A percentile compares a stretch with the other conserved stretches of the same genome.
Evolutionary conservation across 2,888 invertebrate species (phyloP).

Genomic region (Dorcus hopei): DNA sequence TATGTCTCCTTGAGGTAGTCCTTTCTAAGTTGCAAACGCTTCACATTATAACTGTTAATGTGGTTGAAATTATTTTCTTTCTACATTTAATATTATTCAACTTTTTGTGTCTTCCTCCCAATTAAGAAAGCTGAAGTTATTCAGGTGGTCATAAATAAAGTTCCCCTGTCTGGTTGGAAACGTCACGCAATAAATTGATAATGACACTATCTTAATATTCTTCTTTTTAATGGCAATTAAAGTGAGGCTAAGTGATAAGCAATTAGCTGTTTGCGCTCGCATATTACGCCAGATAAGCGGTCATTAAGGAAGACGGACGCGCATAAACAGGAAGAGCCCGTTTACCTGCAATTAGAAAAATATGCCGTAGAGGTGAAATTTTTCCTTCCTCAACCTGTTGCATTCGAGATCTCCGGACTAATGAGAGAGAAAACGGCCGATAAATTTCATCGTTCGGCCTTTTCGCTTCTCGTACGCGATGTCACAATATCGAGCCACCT

Average conservation of each 20-base stretch:
- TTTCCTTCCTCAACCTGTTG: no score
- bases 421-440: neutral
- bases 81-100: no score
- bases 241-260: constrained; percentile 12
- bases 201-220: constrained; percentile 5
- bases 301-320: neutral
- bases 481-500: constrained; percentile 16
- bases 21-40: no score
- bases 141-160: no score
- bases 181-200: neutral
- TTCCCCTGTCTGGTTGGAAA: no score
- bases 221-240: constrained; percentile 14
- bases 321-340: neutral
- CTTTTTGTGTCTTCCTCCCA: no score
- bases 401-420: no score
- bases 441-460: neutral
- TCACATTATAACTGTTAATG: no score
- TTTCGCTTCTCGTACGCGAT: constrained; percentile 3
- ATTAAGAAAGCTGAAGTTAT: no score
- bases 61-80: no score
- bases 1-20: no score
- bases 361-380: neutral
- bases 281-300: constrained; percentile 2
- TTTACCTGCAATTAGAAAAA: neutral
- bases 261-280: constrained; percentile 7